Percentiles rank a stretch among this genome's conserved stretches.
Conservation (phyloP, 2,888 invertebrate genomes). For the Rotaria sp. region DNA sequence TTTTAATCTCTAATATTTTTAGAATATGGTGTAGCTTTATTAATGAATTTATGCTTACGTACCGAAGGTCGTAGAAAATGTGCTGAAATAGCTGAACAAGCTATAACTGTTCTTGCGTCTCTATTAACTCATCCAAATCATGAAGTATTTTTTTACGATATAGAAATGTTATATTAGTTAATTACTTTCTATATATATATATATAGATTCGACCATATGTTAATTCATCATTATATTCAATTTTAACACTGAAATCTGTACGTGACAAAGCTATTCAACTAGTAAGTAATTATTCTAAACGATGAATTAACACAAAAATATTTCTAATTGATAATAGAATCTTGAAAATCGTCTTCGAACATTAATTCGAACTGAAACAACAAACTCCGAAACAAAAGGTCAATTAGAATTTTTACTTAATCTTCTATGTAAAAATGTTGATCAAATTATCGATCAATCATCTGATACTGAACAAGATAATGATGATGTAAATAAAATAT, state of each 20-base stretch:
- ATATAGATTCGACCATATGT: conserved; percentile 59
- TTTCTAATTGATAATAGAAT: not conserved
- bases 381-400: conserved; percentile 16
- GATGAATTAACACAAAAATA: not conserved
- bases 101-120: conserved; percentile 56
- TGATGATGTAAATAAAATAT: conserved; percentile 48
- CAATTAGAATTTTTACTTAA: conserved; percentile 24
- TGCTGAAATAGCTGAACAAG: conserved; percentile 46
- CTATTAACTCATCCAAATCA: conserved; percentile 55
- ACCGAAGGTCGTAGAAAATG: conserved; percentile 57
- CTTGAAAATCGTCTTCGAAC: conserved; percentile 7
- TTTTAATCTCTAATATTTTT: conserved; percentile 44
- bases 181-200: not conserved
- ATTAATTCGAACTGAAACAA: not conserved
- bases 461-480: conserved; percentile 55
- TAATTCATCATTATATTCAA: conserved; percentile 59
- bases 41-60: conserved; percentile 66
- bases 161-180: not conserved
- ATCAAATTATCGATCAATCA: not conserved
- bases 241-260: conserved; percentile 58
- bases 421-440: not conserved
- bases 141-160: conserved; percentile 45
- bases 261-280: conserved; percentile 57
- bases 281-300: conserved; percentile 45
- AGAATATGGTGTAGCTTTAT: conserved; percentile 64